These are phyloP conservation scores for Falcunculus frontatus DNA, from an alignment of 2,113 vertebrate genomes.

Conservation along the genomic window DNA sequence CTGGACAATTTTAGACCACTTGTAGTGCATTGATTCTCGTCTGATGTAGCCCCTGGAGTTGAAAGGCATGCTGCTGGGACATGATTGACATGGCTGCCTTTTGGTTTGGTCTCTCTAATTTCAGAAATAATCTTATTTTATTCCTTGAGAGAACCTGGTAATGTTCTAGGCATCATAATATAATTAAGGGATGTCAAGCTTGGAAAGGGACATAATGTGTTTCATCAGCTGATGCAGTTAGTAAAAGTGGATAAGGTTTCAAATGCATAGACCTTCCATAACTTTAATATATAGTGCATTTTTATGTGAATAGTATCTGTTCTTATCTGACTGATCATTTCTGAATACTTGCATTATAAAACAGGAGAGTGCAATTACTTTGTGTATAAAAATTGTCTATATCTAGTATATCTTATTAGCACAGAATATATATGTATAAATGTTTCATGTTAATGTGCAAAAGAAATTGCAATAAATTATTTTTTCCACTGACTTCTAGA, in stretches of 20 bases:
- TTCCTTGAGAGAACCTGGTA: conserved; percentile 5
- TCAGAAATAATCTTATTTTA: background rate
- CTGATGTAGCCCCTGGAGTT: background rate
- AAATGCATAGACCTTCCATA: background rate
- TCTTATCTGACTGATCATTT: conserved; percentile 53
- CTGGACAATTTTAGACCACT: background rate
- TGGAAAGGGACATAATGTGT: background rate
- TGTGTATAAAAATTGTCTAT: conserved; percentile 67
- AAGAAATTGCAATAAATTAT: conserved; percentile 78
- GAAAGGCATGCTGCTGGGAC: background rate
- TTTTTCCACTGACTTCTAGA: conserved; percentile 70
- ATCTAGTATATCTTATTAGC: conserved; percentile 51
- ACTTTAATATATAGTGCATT: conserved; percentile 14
- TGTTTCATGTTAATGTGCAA: conserved; percentile 69
- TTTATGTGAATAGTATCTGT: conserved; percentile 34
- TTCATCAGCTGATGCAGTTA: background rate
- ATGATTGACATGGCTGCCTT: background rate
- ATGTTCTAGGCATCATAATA: background rate
- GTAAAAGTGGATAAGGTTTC: background rate
- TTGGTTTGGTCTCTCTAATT: background rate
- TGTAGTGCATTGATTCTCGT: background rate
- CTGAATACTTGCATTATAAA: conserved; percentile 63
- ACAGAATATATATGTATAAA: conserved; percentile 69
- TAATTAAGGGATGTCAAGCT: background rate
- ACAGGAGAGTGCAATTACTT: conserved; percentile 50